Evolutionary conservation across 2,113 vertebrate genomes (phyloP).

Genomic region (Nesoenas mayeri): DNA sequence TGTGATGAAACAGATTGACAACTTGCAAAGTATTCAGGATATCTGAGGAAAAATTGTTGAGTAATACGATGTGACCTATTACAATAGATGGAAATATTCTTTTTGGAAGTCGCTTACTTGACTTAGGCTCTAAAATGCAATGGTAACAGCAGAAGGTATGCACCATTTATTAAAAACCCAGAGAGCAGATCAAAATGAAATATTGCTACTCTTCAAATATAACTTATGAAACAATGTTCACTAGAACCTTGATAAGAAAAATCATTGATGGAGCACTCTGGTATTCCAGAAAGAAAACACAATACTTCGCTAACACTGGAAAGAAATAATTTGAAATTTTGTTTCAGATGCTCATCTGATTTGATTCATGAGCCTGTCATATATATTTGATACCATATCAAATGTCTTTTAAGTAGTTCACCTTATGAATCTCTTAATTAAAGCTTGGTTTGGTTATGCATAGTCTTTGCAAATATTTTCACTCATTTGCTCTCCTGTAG

Average conservation of each 20-base stretch:
- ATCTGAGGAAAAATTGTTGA: neutral
- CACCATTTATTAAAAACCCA: neutral
- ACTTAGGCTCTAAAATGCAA: neutral
- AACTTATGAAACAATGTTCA: neutral
- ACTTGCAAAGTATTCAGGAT: neutral
- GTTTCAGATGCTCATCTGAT: neutral
- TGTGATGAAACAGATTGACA: neutral
- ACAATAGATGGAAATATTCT: neutral
- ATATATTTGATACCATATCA: neutral
- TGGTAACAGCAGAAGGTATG: neutral
- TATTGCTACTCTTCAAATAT: neutral
- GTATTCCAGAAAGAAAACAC: neutral
- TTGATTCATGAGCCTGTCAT: constrained; percentile 10
- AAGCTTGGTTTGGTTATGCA: constrained; percentile 4
- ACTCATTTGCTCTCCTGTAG: neutral
- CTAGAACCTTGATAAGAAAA: neutral
- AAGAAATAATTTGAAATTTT: neutral
- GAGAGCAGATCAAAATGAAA: neutral
- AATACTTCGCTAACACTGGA: neutral
- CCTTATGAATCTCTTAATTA: neutral
- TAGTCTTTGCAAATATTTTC: neutral
- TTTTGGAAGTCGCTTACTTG: neutral
- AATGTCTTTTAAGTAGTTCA: constrained; percentile 8
- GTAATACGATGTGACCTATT: neutral
- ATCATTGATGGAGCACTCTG: neutral